These are phyloP conservation scores for Rattus rattus DNA, from an alignment of 2,113 vertebrate genomes.

Conservation along the genomic window DNA sequence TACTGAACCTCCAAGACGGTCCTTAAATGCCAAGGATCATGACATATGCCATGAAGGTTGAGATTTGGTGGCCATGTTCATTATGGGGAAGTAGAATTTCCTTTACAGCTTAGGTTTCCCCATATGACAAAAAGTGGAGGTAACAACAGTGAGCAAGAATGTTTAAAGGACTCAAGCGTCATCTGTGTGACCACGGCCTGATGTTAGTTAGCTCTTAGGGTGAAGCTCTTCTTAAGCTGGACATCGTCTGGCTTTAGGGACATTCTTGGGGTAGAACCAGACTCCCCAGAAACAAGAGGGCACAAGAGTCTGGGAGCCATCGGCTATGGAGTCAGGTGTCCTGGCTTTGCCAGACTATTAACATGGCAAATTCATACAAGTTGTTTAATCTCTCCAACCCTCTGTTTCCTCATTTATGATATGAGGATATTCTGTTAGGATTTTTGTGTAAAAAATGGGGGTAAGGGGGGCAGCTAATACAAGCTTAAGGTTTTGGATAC, in stretches of 20 bases:
- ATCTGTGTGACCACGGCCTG: rapidly evolving
- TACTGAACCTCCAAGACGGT: neutral
- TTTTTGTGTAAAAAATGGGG: neutral
- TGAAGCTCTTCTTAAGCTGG: neutral
- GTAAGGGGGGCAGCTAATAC: neutral
- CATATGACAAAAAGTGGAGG: neutral
- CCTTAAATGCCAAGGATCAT: neutral
- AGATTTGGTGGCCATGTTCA: neutral
- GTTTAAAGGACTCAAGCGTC: neutral
- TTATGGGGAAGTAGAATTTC: neutral
- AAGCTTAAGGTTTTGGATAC: neutral
- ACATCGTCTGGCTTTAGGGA: neutral
- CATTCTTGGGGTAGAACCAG: neutral
- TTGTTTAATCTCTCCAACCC: neutral
- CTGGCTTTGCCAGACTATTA: neutral
- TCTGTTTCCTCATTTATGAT: slow-evolving; percentile 8
- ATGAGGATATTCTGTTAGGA: neutral
- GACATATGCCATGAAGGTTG: neutral
- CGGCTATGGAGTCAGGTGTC: neutral
- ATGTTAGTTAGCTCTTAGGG: neutral
- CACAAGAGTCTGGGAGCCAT: neutral
- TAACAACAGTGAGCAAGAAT: neutral
- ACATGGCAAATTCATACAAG: neutral
- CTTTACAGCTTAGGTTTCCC: slow-evolving; percentile 38
- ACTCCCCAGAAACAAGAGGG: neutral